These are phyloP conservation scores for Nothobranchius kuhntae DNA, from an alignment of 2,113 vertebrate species.

Conservation along the genomic window DNA sequence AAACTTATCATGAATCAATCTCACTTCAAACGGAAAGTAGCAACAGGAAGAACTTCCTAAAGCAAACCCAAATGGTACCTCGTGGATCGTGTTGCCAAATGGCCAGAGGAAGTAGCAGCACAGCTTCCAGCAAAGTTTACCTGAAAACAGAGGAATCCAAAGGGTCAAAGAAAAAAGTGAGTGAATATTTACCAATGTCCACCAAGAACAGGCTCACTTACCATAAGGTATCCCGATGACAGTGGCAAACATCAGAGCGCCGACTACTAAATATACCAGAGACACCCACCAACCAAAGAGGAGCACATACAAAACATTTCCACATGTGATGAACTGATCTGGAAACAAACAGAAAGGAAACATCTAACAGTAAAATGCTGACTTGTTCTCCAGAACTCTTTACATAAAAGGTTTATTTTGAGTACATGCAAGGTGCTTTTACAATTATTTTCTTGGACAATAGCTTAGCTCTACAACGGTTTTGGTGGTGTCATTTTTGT, in stretches of 20 bases:
- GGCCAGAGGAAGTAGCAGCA: conserved; percentile 87
- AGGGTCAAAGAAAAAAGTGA: not conserved
- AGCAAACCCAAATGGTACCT: conserved; percentile 52
- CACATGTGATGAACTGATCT: conserved; percentile 81
- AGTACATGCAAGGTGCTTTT: not conserved
- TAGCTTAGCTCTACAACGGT: not conserved
- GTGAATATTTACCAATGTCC: not conserved
- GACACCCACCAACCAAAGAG: conserved; percentile 90
- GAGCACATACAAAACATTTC: conserved; percentile 83
- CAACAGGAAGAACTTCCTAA: not conserved
- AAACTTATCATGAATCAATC: conserved; percentile 2
- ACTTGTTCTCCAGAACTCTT: not conserved
- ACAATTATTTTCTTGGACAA: not conserved
- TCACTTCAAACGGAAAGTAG: conserved; percentile 10
- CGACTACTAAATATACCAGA: conserved; percentile 77
- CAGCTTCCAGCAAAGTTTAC: conserved; percentile 80
- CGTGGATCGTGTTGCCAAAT: conserved; percentile 83
- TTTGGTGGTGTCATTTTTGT: no score
- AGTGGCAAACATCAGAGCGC: conserved; percentile 81
- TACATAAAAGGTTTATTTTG: not conserved
- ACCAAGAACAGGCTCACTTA: conserved; percentile 54
- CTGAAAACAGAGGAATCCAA: conserved; percentile 46
- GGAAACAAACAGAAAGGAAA: conserved; percentile 19
- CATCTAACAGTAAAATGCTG: not conserved
- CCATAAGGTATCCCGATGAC: conserved; percentile 82